Evolutionary conservation across 2,113 vertebrate genomes (phyloP), one percentile per base, ranked within the genome.

Genomic region (Charina bottae): DNA sequence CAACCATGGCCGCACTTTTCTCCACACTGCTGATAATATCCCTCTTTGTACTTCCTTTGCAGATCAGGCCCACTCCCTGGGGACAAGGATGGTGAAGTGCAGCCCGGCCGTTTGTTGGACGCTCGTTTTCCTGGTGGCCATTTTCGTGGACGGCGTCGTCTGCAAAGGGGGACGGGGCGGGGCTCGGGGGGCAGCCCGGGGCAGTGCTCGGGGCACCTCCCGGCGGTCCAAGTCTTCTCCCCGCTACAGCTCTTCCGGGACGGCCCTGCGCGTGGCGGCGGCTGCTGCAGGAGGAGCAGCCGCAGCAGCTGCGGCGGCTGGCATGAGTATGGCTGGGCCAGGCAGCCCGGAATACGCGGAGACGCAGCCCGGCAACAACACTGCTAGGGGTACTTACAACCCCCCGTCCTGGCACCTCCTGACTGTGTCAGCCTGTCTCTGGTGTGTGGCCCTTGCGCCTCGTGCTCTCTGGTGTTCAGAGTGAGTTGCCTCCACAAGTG

Each of bases 151-250:
- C 72, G 96, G 96, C 0, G 96, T 92, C 6, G 88, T 97, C 72
- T 95, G 94, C 59, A 98, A 98, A 93, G 98, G 98, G 0, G 98
- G 98, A 13, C 97, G 98, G 60, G 98, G 98, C 26, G 98, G 98
- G 0, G 97, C 98, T 26, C 94, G 98, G 83, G 98, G 98, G 1
- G 98, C 98, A 9, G 98, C 98, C 0, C 95, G 98, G 11, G 98
- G 98, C 1, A 95, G 97, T 15, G 89, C 97, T 53, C 96, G 97
- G 0, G 97, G 97, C 33, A 78, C 86, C 4, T 95, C 96, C 0
- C 97, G 97, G 2, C 96, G 98, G 56, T 95, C 94, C 68, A 95
- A 96, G 90, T 54, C 59, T 4, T 84, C 55, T 5, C 90, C 93
- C 0, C 97, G 98, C 1, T 94, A 93, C 42, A 23, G 94, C 13